Conservation (phyloP, 2,113 vertebrate species). For the Megaceryle maxima region DNA sequence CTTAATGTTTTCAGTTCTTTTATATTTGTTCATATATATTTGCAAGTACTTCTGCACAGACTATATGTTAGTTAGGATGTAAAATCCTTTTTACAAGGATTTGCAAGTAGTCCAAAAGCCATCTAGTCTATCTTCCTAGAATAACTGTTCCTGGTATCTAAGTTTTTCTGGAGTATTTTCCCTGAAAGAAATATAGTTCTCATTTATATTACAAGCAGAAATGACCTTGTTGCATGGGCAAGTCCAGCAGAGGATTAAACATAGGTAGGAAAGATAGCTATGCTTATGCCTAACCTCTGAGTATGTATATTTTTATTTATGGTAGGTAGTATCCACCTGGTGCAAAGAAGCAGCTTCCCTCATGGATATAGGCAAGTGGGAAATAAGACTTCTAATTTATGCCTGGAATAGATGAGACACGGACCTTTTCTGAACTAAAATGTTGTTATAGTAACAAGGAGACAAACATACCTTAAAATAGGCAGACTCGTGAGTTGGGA, state of each 20-base stretch:
- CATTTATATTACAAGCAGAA: background rate
- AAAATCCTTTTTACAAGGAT: background rate
- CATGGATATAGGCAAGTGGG: background rate
- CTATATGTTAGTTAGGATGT: background rate
- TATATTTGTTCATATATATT: background rate
- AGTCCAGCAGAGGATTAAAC: background rate
- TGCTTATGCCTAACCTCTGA: background rate
- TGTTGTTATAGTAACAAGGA: background rate
- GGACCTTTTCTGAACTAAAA: rapidly evolving
- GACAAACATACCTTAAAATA: background rate
- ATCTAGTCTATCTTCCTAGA: background rate
- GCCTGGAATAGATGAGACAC: background rate
- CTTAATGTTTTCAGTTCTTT: background rate
- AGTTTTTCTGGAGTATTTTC: background rate
- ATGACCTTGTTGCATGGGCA: background rate
- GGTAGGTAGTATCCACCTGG: background rate
- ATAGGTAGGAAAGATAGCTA: background rate
- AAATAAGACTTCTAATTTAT: background rate
- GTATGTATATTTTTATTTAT: background rate
- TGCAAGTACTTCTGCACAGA: background rate
- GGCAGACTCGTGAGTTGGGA: background rate
- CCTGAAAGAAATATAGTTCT: background rate
- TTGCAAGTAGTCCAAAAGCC: background rate
- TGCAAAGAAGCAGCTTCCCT: background rate
- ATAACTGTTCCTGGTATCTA: background rate